These are phyloP conservation scores for Pangasius mekongensis DNA, from an alignment of 2,797 vertebrate genomes.

Conservation along the genomic window DNA sequence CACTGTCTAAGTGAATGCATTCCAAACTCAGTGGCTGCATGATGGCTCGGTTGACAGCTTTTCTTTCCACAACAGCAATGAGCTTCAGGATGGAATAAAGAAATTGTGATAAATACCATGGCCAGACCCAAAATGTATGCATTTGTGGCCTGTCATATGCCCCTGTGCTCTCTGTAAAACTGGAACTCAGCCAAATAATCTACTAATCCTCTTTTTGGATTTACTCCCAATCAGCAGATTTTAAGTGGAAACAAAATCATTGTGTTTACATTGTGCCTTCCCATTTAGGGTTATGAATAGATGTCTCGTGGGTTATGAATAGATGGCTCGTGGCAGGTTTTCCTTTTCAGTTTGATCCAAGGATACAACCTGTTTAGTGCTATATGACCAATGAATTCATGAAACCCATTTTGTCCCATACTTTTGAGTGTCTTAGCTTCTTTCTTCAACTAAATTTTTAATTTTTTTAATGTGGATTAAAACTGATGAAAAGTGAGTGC, in stretches of 20 bases:
- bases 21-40: background rate
- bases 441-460: background rate
- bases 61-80: constrained; percentile 9
- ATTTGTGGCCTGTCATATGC: constrained; percentile 40
- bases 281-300: constrained; percentile 18
- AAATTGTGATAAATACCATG: constrained; percentile 51
- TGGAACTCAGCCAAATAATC: constrained; percentile 62
- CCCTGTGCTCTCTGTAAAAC: constrained; percentile 50
- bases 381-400: background rate
- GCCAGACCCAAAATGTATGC: constrained; percentile 54
- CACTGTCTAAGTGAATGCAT: background rate
- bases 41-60: background rate
- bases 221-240: constrained; percentile 60
- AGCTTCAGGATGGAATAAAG: constrained; percentile 46
- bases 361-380: background rate
- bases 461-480: background rate
- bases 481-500: background rate
- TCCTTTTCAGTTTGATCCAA: background rate
- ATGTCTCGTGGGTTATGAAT: background rate
- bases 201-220: constrained; percentile 62
- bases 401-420: background rate
- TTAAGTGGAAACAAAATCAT: constrained; percentile 39
- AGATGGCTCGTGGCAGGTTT: background rate
- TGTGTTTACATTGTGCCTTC: constrained; percentile 24
- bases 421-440: background rate